These are phyloP conservation scores for Gymnobelideus leadbeateri DNA, from an alignment of 2,113 vertebrate genomes.

Conservation along the genomic window DNA sequence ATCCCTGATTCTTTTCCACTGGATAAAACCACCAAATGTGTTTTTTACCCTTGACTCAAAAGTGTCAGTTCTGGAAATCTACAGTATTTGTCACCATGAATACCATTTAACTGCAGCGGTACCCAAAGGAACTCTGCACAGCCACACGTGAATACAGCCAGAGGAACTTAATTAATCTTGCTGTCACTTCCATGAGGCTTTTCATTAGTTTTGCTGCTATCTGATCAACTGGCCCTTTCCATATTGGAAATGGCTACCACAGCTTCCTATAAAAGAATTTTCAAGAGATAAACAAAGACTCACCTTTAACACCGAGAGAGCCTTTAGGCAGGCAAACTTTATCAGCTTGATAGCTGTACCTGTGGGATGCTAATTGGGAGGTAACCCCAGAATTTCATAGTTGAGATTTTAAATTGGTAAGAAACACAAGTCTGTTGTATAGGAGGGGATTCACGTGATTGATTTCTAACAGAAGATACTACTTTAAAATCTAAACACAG, in stretches of 20 bases:
- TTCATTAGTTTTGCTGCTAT: constrained; percentile 95
- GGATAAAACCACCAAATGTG: constrained; percentile 84
- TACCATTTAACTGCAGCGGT: constrained; percentile 89
- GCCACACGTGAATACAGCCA: constrained; percentile 84
- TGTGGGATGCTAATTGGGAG: constrained; percentile 46
- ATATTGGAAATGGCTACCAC: constrained; percentile 82
- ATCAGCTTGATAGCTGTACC: constrained; percentile 63
- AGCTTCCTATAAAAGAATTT: constrained; percentile 77
- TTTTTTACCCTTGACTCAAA: constrained; percentile 96
- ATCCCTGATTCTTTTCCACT: constrained; percentile 73
- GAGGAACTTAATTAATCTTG: constrained; percentile 97
- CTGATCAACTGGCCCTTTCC: constrained; percentile 90
- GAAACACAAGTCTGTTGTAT: constrained; percentile 40
- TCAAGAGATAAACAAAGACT: constrained; percentile 81
- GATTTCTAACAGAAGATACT: constrained; percentile 5
- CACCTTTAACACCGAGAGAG: constrained; percentile 70
- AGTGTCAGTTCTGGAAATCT: constrained; percentile 90
- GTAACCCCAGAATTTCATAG: constrained; percentile 52
- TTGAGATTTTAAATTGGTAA: constrained; percentile 57
- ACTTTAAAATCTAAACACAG: constrained; percentile 52
- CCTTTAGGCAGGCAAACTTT: constrained; percentile 63
- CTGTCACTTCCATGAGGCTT: constrained; percentile 95
- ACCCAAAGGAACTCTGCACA: constrained; percentile 88
- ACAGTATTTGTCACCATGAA: constrained; percentile 96
- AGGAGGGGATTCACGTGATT: neutral